Percentiles rank a stretch among this genome's conserved stretches.
These are phyloP conservation scores for Crocodylus rhombifer DNA, from an alignment of 2,797 vertebrate genomes.

Conservation along the genomic window DNA sequence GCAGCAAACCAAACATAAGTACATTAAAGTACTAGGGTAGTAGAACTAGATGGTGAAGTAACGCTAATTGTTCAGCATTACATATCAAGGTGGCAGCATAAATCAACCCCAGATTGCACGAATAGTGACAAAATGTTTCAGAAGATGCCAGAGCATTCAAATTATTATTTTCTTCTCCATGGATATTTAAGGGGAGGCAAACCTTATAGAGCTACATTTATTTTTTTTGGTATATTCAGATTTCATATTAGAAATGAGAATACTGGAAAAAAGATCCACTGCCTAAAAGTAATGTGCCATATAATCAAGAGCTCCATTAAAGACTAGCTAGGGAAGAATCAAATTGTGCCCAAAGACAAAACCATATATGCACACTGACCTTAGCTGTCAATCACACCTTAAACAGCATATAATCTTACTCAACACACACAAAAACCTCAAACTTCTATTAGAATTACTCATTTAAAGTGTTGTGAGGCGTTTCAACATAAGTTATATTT, in stretches of 20 bases:
- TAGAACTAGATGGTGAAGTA: neutral
- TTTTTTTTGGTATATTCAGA: neutral
- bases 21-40: neutral
- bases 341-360: neutral
- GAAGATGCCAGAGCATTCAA: neutral
- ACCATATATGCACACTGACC: neutral
- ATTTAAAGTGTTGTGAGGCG: neutral
- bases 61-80: neutral
- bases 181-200: neutral
- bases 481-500: neutral
- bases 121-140: neutral
- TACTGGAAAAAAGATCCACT: neutral
- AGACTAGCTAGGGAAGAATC: neutral
- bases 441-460: neutral
- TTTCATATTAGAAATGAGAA: neutral
- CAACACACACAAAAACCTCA: neutral
- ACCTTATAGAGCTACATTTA: neutral
- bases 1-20: neutral
- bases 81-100: neutral
- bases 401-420: neutral
- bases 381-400: neutral
- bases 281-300: neutral
- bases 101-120: accelerated
- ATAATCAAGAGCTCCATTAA: neutral
- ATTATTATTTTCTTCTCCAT: neutral